A percentile compares a stretch with the other conserved stretches of the same genome.
These are phyloP conservation scores for Lasioglossum figueresi DNA, from an alignment of 2,888 invertebrate species.

Conservation along the genomic window DNA sequence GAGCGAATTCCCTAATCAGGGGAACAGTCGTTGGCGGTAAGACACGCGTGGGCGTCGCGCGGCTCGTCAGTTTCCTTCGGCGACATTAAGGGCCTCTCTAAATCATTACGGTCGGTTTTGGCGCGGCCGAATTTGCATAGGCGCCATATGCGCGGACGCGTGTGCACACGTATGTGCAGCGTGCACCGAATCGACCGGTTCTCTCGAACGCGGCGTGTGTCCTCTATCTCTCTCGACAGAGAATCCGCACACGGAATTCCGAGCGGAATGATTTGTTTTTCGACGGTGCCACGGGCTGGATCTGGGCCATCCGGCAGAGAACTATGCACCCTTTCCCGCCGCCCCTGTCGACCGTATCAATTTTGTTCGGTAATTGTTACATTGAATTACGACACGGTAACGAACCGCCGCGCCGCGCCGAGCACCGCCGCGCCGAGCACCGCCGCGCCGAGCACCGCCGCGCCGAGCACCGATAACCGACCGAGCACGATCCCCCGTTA, in stretches of 20 bases:
- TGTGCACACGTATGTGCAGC: slow-evolving; percentile 21
- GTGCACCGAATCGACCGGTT: slow-evolving; percentile 51
- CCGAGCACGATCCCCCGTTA: slow-evolving; percentile 5
- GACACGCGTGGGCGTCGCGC: background rate
- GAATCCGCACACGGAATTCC: slow-evolving; percentile 9
- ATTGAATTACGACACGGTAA: slow-evolving; percentile 32
- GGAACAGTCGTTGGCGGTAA: slow-evolving; percentile 21
- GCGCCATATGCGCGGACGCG: slow-evolving; percentile 30
- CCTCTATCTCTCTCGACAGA: background rate
- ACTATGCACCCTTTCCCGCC: background rate
- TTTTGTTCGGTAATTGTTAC: slow-evolving; percentile 39
- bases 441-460: no score
- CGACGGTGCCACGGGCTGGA: background rate
- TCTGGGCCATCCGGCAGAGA: background rate
- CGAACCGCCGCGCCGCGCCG: slow-evolving; percentile 15
- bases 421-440: no score
- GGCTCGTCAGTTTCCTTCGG: slow-evolving; percentile 43
- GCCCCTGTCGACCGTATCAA: slow-evolving; percentile 16
- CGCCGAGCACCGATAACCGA: background rate
- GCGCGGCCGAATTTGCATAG: slow-evolving; percentile 56
- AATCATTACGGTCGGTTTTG: slow-evolving; percentile 60
- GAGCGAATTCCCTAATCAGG: background rate
- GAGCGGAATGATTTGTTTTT: slow-evolving; percentile 30
- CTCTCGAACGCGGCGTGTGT: slow-evolving; percentile 3
- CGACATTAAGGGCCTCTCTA: slow-evolving; percentile 56